A percentile compares a stretch with the other conserved stretches of the same genome.
Evolutionary conservation across 2,113 vertebrate genomes (phyloP).

Genomic region (Sigmodon hispidus): DNA sequence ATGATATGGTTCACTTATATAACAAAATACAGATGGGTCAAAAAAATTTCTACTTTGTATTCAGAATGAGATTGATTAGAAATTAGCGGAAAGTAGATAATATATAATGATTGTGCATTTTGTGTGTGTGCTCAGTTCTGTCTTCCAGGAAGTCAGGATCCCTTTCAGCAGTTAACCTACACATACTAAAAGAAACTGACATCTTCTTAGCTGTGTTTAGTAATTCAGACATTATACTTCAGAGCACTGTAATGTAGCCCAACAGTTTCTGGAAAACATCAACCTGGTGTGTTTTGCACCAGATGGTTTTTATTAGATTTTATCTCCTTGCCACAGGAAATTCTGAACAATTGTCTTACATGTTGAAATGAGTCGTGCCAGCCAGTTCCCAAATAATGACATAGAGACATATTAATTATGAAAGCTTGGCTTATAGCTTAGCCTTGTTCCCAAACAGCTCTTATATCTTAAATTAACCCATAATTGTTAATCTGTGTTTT

Average conservation of each 20-base stretch:
- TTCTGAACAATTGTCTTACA: background rate
- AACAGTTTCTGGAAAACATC: slow-evolving; percentile 45
- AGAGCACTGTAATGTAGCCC: slow-evolving; percentile 36
- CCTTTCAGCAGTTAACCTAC: slow-evolving; percentile 8
- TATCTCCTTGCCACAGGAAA: background rate
- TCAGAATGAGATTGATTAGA: slow-evolving; percentile 24
- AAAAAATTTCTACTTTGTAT: background rate
- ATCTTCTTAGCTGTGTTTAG: slow-evolving; percentile 10
- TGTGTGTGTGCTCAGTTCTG: background rate
- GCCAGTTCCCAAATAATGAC: too few species aligned
- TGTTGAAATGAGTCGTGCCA: background rate
- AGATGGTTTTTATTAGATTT: slow-evolving; percentile 11
- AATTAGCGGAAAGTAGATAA: slow-evolving; percentile 19
- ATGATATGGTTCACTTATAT: background rate
- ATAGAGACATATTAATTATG: too few species aligned
- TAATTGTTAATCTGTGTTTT: too few species aligned
- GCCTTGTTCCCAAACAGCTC: too few species aligned
- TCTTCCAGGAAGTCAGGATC: background rate
- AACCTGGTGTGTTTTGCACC: background rate
- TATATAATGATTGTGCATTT: slow-evolving; percentile 2
- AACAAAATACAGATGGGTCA: background rate
- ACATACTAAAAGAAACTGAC: background rate
- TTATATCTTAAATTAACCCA: too few species aligned
- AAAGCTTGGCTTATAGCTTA: too few species aligned
- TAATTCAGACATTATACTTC: slow-evolving; percentile 41